Evolutionary conservation across 2,888 invertebrate species (phyloP), one percentile per base, ranked within the genome.

Genomic region (Catocala fraxini): DNA sequence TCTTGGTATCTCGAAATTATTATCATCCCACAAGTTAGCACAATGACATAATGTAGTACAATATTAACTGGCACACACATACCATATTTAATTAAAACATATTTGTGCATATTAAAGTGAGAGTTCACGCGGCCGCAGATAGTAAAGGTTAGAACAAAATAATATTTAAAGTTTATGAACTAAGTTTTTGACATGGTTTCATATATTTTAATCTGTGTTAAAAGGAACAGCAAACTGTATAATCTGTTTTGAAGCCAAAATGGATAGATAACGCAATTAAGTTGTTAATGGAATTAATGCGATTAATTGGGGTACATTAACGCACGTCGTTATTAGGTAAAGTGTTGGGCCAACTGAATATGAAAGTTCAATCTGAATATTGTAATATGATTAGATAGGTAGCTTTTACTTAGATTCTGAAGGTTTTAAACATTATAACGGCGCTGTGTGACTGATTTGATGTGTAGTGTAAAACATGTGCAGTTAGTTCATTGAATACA

Each of bases 231-330:
- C 45, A 39, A 63, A 65, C 45, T 65, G 63, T 68, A 57, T 65
- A 70, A 69, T 65, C 65, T 70, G 68, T 68, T 73, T 68, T 65
- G 51, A 56, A 51, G 51, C 59, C 39, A 70, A 67, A 74, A 71
- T 70, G 67, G 63, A 68, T 60, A 61, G 63, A 60, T 77, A 73
- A 80, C 69, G 68, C 63, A 68, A 75, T 79, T 75, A 73, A 56
- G 61, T 51, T 33, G 63, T 77, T 3, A 79, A 76, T 73, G 67
- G 64, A 72, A 75, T 65, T 75, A 81, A 75, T 71, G 66, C 65
- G 70, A 73, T 77, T 75, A 81, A 71, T 73, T 62, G 62, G 56
- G 53, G 71, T 54, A 64, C 74, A 76, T 73, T 75, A 76, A 48
- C 51, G 66, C 49, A 55, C 71, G 59, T 73, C 67, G 63, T 71